phyloP scores from a whole-genome alignment of 2,888 invertebrate species.

The Diogma glabrata region DNA sequence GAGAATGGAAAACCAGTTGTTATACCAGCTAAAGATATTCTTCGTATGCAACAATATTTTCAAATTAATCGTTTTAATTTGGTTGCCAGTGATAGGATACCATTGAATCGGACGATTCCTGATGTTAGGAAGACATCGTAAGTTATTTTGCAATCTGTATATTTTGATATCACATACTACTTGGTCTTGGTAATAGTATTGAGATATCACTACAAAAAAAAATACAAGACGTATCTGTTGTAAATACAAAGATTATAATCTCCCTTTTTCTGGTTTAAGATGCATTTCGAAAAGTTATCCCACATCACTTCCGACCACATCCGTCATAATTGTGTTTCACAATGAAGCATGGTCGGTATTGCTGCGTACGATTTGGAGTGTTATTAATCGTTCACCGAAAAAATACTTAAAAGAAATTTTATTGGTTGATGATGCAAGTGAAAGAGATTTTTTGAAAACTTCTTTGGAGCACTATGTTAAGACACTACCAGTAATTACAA shows the following conservation, averaged over 20 bases:
- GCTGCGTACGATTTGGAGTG: slow-evolving; percentile 87
- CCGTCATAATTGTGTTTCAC: slow-evolving; percentile 93
- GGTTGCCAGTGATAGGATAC: slow-evolving; percentile 77
- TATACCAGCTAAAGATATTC: slow-evolving; percentile 59
- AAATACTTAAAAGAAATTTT: slow-evolving; percentile 70
- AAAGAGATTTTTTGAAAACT: slow-evolving; percentile 54
- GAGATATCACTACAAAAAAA: slow-evolving; percentile 5
- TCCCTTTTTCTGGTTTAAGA: slow-evolving; percentile 38
- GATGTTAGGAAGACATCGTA: slow-evolving; percentile 75
- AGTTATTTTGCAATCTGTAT: slow-evolving; percentile 15
- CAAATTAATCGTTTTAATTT: slow-evolving; percentile 79
- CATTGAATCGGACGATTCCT: slow-evolving; percentile 70
- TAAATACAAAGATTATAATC: slow-evolving; percentile 16
- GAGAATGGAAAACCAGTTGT: slow-evolving; percentile 69
- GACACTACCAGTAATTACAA: slow-evolving; percentile 48
- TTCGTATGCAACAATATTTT: slow-evolving; percentile 67
- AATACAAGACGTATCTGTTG: background rate
- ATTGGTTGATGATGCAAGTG: slow-evolving; percentile 80
- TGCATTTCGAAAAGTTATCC: slow-evolving; percentile 46
- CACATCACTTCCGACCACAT: slow-evolving; percentile 66
- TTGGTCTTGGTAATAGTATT: background rate
- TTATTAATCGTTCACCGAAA: slow-evolving; percentile 75
- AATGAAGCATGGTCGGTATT: slow-evolving; percentile 99
- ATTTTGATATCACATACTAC: background rate
- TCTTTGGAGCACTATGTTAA: slow-evolving; percentile 56